These are phyloP conservation scores for Tenodera sinensis DNA, from an alignment of 2,888 invertebrate genomes.

Conservation along the genomic window DNA sequence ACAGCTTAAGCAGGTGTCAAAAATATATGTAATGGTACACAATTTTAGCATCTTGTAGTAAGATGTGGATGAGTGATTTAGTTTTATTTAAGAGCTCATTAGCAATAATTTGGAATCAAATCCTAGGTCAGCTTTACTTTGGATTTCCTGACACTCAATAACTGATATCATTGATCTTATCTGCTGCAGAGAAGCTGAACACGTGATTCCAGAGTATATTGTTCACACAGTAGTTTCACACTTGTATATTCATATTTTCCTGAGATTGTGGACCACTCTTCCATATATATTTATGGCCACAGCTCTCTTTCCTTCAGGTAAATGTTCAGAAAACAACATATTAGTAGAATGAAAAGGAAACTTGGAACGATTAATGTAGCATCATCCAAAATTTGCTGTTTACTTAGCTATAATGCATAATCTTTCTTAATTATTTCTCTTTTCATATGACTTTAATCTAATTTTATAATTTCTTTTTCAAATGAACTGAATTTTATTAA, in stretches of 20 bases:
- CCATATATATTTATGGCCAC: background rate
- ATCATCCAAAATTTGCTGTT: background rate
- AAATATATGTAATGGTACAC: no score
- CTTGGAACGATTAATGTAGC: background rate
- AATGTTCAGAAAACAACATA: background rate
- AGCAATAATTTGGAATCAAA: no score
- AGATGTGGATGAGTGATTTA: no score
- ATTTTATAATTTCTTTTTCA: background rate
- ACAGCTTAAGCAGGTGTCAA: no score
- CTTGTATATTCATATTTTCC: background rate
- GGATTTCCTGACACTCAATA: no score
- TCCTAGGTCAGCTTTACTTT: no score
- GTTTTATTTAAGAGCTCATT: no score
- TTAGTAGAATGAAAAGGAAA: background rate
- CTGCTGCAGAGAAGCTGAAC: no score
- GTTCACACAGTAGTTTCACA: background rate
- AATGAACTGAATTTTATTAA: background rate
- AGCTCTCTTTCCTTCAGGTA: background rate
- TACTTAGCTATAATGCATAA: background rate
- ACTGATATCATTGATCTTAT: no score
- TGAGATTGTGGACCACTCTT: background rate
- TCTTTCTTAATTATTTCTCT: background rate
- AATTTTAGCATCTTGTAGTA: no score
- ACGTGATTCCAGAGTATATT: no score
- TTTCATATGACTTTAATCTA: background rate